phyloP scores from a whole-genome alignment of 2,888 invertebrate species.

The Branchellion lobata region DNA sequence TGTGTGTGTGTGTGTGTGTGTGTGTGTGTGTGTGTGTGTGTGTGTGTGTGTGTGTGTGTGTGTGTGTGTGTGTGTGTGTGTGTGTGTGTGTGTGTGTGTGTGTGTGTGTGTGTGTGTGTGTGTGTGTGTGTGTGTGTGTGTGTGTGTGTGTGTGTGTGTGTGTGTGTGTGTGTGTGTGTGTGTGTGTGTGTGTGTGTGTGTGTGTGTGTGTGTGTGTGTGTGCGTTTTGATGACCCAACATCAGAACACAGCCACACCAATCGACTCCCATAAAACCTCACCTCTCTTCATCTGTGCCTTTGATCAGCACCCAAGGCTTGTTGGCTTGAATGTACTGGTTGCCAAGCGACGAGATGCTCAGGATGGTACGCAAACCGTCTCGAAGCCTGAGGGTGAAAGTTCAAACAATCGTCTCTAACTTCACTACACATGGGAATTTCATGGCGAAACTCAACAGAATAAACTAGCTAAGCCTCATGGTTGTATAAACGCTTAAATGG shows the following conservation, averaged over 20 bases:
- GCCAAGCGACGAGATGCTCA: slow-evolving; percentile 84
- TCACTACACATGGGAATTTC: too few species aligned
- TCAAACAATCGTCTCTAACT: too few species aligned
- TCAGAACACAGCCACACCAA: background rate
- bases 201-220: slow-evolving; percentile 12
- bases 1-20: slow-evolving; percentile 25
- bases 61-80: slow-evolving; percentile 12
- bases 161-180: slow-evolving; percentile 25
- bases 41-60: slow-evolving; percentile 29
- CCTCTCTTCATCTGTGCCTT: slow-evolving; percentile 74
- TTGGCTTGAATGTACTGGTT: slow-evolving; percentile 94
- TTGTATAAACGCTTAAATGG: too few species aligned
- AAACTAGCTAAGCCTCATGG: slow-evolving; percentile 61
- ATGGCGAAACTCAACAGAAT: too few species aligned
- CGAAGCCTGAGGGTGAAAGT: slow-evolving; percentile 65
- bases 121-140: slow-evolving; percentile 26
- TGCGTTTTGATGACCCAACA: background rate
- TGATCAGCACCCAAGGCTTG: slow-evolving; percentile 91
- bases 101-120: slow-evolving; percentile 16
- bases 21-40: slow-evolving; percentile 27
- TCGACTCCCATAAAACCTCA: too few species aligned
- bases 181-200: slow-evolving; percentile 24
- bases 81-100: slow-evolving; percentile 15
- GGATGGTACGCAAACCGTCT: slow-evolving; percentile 80
- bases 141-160: slow-evolving; percentile 31